Conservation (phyloP, 2,888 invertebrate species). For the Silvanus unidentatus region DNA sequence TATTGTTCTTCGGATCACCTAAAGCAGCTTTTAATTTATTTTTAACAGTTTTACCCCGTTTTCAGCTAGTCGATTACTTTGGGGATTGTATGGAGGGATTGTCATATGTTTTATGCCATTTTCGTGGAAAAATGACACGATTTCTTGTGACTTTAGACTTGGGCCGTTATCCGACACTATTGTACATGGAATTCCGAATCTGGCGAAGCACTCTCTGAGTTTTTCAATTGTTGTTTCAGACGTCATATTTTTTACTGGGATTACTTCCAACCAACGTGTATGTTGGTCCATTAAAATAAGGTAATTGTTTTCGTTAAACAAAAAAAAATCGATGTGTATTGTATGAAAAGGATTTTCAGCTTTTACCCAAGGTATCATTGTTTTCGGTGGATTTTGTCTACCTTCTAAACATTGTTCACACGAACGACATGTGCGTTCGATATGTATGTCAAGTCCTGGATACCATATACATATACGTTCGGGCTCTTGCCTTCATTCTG, state of each 20-base stretch:
- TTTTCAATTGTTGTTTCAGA: slow-evolving; percentile 2
- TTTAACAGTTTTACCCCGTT: slow-evolving; percentile 4
- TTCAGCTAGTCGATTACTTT: slow-evolving; percentile 7
- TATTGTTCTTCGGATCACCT: background rate
- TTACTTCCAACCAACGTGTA: background rate
- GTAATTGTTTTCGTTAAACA: background rate
- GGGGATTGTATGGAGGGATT: slow-evolving; percentile 7
- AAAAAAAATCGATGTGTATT: background rate
- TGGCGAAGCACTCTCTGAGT: slow-evolving; percentile 5
- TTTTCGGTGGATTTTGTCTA: background rate
- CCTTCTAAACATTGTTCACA: slow-evolving; percentile 1
- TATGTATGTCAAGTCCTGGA: background rate
- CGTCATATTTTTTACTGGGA: slow-evolving; percentile 4
- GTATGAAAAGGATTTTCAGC: background rate
- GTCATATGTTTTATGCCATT: slow-evolving; percentile 8
- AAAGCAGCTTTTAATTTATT: slow-evolving; percentile 4
- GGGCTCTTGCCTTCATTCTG: slow-evolving; percentile 8
- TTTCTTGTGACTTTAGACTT: slow-evolving; percentile 2
- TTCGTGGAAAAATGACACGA: slow-evolving; percentile 3
- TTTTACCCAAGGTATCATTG: background rate
- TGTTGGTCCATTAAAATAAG: background rate
- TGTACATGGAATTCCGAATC: slow-evolving; percentile 5
- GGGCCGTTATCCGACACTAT: slow-evolving; percentile 10
- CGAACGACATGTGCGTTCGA: background rate
- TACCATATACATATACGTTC: background rate